Evolutionary conservation across 2,888 invertebrate genomes (phyloP).

Genomic region (Sinelater perroti): DNA sequence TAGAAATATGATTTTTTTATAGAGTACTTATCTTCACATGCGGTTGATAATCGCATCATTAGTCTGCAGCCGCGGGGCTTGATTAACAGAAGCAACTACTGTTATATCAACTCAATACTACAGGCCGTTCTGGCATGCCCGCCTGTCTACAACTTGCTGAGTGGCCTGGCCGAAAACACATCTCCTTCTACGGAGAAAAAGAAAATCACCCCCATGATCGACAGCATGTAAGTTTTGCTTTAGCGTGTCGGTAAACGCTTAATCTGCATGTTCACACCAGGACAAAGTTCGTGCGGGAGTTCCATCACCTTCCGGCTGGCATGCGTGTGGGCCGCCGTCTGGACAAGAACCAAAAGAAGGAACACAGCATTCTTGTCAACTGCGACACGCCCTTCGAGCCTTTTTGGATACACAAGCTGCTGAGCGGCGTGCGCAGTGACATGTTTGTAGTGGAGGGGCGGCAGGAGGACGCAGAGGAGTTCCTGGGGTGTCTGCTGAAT

Average conservation of each 20-base stretch:
- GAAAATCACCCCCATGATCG: slow-evolving; percentile 82
- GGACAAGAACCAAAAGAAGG: slow-evolving; percentile 64
- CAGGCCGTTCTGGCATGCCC: slow-evolving; percentile 95
- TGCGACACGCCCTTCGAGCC: slow-evolving; percentile 90
- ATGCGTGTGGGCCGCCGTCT: slow-evolving; percentile 61
- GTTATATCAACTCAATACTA: slow-evolving; percentile 94
- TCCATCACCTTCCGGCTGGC: slow-evolving; percentile 71
- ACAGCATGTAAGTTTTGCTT: slow-evolving; percentile 88
- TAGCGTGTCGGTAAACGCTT: neutral
- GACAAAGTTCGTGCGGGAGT: slow-evolving; percentile 82
- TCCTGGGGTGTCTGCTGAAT: slow-evolving; percentile 91
- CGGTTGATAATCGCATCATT: slow-evolving; percentile 80
- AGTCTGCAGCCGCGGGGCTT: slow-evolving; percentile 89
- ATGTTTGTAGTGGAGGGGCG: slow-evolving; percentile 83
- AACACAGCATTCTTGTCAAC: slow-evolving; percentile 61
- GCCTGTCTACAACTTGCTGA: slow-evolving; percentile 91
- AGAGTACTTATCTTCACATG: slow-evolving; percentile 80
- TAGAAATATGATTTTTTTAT: too few species aligned
- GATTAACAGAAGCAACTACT: slow-evolving; percentile 93
- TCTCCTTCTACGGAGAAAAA: slow-evolving; percentile 61
- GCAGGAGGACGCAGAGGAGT: slow-evolving; percentile 98
- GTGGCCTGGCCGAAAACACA: slow-evolving; percentile 76
- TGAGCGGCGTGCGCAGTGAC: slow-evolving; percentile 78
- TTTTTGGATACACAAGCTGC: slow-evolving; percentile 83
- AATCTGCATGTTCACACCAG: slow-evolving; percentile 51